These are phyloP conservation scores for Lepidurus packardi DNA, from an alignment of 1,140 invertebrate genomes.

Conservation along the genomic window DNA sequence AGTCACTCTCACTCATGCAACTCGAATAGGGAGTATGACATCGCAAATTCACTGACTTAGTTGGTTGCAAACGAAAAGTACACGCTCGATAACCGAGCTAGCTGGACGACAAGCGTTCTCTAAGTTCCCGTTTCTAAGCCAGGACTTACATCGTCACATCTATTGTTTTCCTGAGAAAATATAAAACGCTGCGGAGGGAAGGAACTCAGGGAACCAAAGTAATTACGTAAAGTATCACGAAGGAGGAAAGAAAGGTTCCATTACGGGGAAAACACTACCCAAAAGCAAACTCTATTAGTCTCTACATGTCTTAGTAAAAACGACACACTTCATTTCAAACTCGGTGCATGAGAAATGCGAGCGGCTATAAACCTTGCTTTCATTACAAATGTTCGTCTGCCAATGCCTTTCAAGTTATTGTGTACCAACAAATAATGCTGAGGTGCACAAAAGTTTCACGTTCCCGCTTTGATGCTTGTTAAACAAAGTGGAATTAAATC, in stretches of 20 bases:
- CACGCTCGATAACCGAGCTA: not conserved
- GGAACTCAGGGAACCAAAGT: not conserved
- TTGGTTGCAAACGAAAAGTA: not conserved
- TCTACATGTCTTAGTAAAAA: not conserved
- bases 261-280: not conserved
- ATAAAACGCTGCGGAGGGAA: not conserved
- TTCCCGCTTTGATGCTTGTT: too few species aligned
- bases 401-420: not conserved
- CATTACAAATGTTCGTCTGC: not conserved
- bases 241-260: not conserved
- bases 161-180: not conserved
- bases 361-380: not conserved
- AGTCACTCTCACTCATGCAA: not conserved
- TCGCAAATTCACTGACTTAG: not conserved
- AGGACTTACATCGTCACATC: not conserved
- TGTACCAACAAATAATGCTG: too few species aligned
- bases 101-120: not conserved
- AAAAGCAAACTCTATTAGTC: not conserved
- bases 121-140: not conserved
- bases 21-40: not conserved
- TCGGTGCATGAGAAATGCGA: not conserved
- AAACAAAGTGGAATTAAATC: too few species aligned
- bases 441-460: too few species aligned
- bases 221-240: not conserved
- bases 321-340: not conserved